Conservation (phyloP, 2,888 invertebrate species). For the Zeuzera pyrina region DNA sequence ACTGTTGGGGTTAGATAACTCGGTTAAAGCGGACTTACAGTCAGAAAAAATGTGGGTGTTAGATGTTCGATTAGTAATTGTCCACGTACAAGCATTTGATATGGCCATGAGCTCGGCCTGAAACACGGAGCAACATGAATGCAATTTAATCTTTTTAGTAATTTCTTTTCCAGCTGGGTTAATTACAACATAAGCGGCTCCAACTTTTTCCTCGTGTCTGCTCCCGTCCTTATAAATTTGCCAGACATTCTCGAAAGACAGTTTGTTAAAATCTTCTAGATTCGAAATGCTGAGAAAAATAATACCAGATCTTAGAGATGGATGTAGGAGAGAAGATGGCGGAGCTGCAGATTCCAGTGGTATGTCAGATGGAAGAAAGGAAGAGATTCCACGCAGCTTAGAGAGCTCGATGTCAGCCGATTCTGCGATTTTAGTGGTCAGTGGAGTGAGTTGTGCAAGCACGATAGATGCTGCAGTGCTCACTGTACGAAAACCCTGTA, state of each 20-base stretch:
- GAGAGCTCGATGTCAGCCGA: slow-evolving; percentile 1
- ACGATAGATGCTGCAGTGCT: no score
- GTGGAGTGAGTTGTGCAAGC: slow-evolving; percentile 3
- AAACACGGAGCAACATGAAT: no score
- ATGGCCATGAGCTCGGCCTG: no score
- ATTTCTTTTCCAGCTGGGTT: not conserved
- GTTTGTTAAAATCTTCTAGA: not conserved
- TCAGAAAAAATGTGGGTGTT: no score
- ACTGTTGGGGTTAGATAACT: no score
- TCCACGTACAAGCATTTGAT: no score
- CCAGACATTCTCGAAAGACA: not conserved
- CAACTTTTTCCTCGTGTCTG: slow-evolving; percentile 7
- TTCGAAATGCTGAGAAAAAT: not conserved
- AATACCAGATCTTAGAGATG: not conserved
- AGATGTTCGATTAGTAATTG: no score
- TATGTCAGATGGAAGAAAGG: slow-evolving; percentile 2
- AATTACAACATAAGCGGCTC: slow-evolving; percentile 5
- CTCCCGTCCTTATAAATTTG: slow-evolving; percentile 11
- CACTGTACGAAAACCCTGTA: slow-evolving; percentile 4
- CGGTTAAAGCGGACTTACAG: no score
- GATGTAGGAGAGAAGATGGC: not conserved
- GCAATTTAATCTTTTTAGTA: no score
- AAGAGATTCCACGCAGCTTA: not conserved
- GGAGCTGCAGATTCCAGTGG: not conserved
- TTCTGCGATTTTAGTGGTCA: slow-evolving; percentile 1